Evolutionary conservation across 2,797 vertebrate genomes (phyloP), one percentile per base, ranked within the genome.

Genomic region (Kryptolebias ocellatus): DNA sequence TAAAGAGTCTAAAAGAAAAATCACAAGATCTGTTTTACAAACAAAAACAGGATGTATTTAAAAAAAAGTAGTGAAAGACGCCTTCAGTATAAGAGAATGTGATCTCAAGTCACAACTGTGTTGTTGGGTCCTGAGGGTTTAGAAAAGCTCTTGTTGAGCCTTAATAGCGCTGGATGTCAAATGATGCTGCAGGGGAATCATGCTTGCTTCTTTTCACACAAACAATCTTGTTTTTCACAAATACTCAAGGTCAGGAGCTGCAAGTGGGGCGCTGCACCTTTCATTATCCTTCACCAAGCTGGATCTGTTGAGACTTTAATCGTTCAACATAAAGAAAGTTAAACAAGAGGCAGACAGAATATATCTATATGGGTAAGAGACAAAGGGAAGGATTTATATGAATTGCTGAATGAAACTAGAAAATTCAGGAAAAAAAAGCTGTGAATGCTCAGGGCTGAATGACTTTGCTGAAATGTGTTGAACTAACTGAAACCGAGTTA

Each of bases 181-280:
- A 73, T 59, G 50, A 52, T 53, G 70, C 60, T 7, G 53, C 17
- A 2, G 45, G 70, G n/a, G 20, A 47, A 72, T 66, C 1, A 24
- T 18, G 68, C 72, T 57, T 57, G 54, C 65, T 61, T 68, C 69
- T 80, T 60, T 53, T 54, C 20, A 16, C 51, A n/a, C 73, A 67
- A 78, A 85, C 67, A 79, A 55, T 74, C 70, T 56, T 31, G 60
- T 73, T 69, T 72, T 64, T 0, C 0, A 6, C 20, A 80, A 72
- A 79, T 53, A 34, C 7, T 44, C 72, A 83, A 84, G 79, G 83
- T 86, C 75, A 62, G 18, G 0, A 18, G 66, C 71, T 72, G 64
- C 70, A 85, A 81, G 69, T 72, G 76, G 76, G 61, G 52, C 71
- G 16, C 60, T 1, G 7, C 20, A 51, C 47, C 71, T 74, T 86